Conservation (phyloP, 2,888 invertebrate genomes). For the Drosophila maculinotata region DNA sequence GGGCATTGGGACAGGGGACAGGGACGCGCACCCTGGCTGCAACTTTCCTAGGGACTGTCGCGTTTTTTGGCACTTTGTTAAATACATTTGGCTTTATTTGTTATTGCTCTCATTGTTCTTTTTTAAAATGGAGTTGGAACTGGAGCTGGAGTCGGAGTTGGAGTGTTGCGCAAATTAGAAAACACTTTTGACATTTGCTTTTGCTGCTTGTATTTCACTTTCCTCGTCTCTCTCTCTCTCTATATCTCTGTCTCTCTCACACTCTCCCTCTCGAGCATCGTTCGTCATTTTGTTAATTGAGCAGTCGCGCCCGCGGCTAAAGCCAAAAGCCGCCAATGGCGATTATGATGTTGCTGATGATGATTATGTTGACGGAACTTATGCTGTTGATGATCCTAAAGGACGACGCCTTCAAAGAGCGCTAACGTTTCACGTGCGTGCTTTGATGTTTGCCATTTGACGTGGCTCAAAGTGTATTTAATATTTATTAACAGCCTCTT, state of each 20-base stretch:
- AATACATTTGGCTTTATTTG: conserved; percentile 71
- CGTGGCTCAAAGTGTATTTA: conserved; percentile 53
- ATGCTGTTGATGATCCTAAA: conserved; percentile 40
- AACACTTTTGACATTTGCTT: conserved; percentile 77
- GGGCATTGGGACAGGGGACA: conserved; percentile 14
- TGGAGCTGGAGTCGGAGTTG: too few species aligned
- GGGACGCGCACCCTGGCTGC: conserved; percentile 16
- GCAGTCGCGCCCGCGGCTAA: conserved; percentile 63
- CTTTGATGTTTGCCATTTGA: conserved; percentile 55
- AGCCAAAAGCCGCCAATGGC: conserved; percentile 41
- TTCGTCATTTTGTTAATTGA: conserved; percentile 73
- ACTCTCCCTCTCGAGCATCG: neutral
- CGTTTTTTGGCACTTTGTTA: conserved; percentile 72
- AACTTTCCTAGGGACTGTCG: conserved; percentile 28
- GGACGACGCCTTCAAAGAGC: conserved; percentile 42
- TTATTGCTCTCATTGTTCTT: conserved; percentile 38
- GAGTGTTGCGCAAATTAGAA: conserved; percentile 74
- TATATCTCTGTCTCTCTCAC: neutral
- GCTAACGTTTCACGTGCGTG: conserved; percentile 47
- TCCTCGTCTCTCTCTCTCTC: neutral
- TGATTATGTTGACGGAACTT: conserved; percentile 20
- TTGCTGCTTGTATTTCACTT: conserved; percentile 20
- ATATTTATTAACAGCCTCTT: conserved; percentile 53
- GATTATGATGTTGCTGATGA: conserved; percentile 8
- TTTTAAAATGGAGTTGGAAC: too few species aligned